Evolutionary conservation across 2,888 invertebrate species (phyloP), one percentile per base, ranked within the genome.

Genomic region (Deilephila porcellus): DNA sequence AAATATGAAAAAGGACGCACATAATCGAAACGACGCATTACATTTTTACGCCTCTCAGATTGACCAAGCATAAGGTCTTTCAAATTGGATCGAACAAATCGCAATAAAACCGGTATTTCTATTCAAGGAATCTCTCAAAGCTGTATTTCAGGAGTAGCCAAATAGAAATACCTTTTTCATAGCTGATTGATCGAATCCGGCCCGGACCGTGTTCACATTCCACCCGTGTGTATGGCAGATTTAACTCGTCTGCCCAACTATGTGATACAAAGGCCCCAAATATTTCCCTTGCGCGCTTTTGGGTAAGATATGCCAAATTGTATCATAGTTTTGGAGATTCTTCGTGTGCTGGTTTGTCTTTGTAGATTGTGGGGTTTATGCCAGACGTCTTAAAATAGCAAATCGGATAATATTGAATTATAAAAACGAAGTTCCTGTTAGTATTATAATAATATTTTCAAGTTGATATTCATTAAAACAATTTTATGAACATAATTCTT

Each of bases 101-200:
- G 56, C n/a, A 56, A 56, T n/a, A 45, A 67, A 45, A 20, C 45
- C 20, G 45, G 64, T 8, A 67, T 67, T 45, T 20, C 20, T 17
- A 45, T 67, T 45, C 17, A 6, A 29, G 32, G 62, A 29, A 32
- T 45, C 20, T 8, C 20, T 25, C 45, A 45, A 67, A 20, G 45
- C 14, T 45, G 45, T 37, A 62, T 37, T 67, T 67, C 45, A 20
- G 45, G 45, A 45, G 45, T 67, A 25, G 11, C 37, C 45, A 45
- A 67, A 67, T 67, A 67, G 45, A 20, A 67, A 45, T 62, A 67
- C 45, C 64, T 67, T 67, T 45, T 67, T 67, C 64, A 45, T 67
- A 67, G 64, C 64, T 45, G 64, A 67, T 67, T 67, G 64, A 67
- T 67, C 37, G 64, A 67, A 67, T 45, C 64, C 64, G 14, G 14